Conservation (phyloP, 2,797 vertebrate species). For the Gymnothorax javanicus region DNA sequence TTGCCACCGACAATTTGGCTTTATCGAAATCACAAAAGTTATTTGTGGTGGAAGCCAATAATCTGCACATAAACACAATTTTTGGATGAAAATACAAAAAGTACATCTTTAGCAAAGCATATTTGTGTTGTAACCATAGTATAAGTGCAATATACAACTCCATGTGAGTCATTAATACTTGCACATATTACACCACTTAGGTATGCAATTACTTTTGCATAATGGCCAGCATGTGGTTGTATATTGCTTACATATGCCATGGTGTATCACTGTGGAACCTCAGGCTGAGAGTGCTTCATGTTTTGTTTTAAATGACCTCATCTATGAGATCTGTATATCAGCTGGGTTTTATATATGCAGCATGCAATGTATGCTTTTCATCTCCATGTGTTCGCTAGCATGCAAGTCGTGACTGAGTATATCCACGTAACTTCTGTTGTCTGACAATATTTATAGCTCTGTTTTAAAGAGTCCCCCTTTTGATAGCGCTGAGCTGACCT, state of each 20-base stretch:
- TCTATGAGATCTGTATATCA: not conserved
- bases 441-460: not conserved
- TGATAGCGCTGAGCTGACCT: not conserved
- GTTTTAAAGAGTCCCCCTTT: not conserved
- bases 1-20: no score
- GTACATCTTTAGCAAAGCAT: no score
- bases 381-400: not conserved
- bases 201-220: no score
- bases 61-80: no score
- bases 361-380: not conserved
- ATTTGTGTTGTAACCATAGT: no score
- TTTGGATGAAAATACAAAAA: no score
- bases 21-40: no score
- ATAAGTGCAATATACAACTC: no score
- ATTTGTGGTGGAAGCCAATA: no score
- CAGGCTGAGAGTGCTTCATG: not conserved
- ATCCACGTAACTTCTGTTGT: conserved; percentile 1
- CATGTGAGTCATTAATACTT: no score
- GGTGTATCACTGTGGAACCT: not conserved
- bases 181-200: no score
- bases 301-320: not conserved
- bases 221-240: no score
- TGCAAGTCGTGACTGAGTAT: not conserved
- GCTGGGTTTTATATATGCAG: not conserved
- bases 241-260: not conserved